These are phyloP conservation scores for Somateria mollissima DNA, from an alignment of 2,797 vertebrate genomes.

Conservation along the genomic window DNA sequence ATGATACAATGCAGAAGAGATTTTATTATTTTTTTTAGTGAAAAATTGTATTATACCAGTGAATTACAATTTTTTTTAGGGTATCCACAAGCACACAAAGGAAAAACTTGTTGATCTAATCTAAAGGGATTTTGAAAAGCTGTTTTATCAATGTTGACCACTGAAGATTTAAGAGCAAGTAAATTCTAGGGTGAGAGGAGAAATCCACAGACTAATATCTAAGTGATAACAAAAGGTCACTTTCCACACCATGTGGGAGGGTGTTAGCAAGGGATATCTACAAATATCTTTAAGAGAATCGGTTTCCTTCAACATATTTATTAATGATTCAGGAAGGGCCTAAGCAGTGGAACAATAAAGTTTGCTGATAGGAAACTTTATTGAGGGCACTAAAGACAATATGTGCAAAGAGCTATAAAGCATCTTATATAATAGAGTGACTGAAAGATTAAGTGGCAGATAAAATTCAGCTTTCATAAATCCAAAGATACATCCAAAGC, in stretches of 20 bases:
- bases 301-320: background rate
- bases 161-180: background rate
- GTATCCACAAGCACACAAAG: background rate
- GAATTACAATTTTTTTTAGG: background rate
- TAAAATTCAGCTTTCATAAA: background rate
- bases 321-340: background rate
- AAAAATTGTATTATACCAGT: background rate
- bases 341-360: background rate
- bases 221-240: background rate
- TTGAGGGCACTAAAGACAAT: background rate
- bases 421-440: background rate
- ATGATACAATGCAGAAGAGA: background rate
- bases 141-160: background rate
- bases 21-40: background rate
- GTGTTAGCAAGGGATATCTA: background rate
- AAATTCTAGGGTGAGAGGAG: background rate
- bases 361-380: background rate
- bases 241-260: background rate
- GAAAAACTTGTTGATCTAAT: background rate
- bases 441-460: background rate
- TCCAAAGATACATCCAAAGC: background rate
- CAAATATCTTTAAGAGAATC: background rate
- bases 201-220: background rate
- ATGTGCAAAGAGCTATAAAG: background rate
- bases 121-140: background rate